Evolutionary conservation across 2,113 vertebrate species (phyloP).

Genomic region (Myanophis thanlyinensis): DNA sequence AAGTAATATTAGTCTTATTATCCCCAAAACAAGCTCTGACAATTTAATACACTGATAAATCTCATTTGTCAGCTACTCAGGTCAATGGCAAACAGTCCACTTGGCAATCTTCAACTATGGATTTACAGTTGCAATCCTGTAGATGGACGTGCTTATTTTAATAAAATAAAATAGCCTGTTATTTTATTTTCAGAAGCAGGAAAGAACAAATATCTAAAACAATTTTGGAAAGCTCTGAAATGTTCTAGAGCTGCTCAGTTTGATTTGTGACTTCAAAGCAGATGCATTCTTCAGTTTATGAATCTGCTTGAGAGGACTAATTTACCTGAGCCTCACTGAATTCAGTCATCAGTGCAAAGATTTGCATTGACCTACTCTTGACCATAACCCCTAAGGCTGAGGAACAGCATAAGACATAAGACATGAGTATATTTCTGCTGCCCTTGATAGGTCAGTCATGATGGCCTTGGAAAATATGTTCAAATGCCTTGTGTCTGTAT

Average conservation of each 20-base stretch:
- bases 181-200: background rate
- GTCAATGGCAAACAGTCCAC: background rate
- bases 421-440: too few relatives aligned
- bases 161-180: background rate
- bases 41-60: background rate
- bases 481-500: too few relatives aligned
- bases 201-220: background rate
- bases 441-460: too few relatives aligned
- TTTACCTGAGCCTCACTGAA: background rate
- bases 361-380: background rate
- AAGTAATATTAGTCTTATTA: background rate
- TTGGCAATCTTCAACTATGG: background rate
- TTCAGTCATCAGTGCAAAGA: background rate
- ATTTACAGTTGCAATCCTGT: background rate
- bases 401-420: background rate
- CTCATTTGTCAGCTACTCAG: background rate
- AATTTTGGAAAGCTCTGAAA: background rate
- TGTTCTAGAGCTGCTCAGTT: background rate
- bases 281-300: background rate
- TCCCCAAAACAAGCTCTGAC: background rate
- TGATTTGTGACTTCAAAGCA: background rate
- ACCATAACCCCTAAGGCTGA: background rate
- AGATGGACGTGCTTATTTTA: background rate
- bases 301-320: background rate
- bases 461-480: too few relatives aligned